Evolutionary conservation across 1,140 invertebrate species (phyloP), one percentile per base, ranked within the genome.

Genomic region (Rhyacophila brunnea): DNA sequence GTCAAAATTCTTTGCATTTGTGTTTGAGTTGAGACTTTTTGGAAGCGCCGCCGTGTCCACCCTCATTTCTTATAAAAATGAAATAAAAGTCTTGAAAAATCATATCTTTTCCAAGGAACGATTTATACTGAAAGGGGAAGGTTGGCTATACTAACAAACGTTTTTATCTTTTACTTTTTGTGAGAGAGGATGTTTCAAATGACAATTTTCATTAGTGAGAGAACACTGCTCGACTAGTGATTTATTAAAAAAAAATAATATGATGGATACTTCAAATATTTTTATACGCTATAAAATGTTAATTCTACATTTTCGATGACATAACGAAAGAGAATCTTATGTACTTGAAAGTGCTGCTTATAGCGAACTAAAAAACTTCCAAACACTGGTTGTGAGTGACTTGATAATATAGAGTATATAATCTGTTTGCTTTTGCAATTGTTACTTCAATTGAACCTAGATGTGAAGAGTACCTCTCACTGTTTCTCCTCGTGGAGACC

Each of bases 11-110:
- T 42, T 9, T n/a, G 51, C 4, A 32, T 1, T 45, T 2, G 4
- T 28, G 23, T 28, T 28, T 28, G 23, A 28, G 23, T 28, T 28
- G 3, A n/a, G 15, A 5, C 38, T 40, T 40, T 40, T n/a, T 40
- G 38, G 38, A 40, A 40, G 38, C 23, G 11, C 3, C 13, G 6
- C 11, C 4, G 13, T 14, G n/a, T 42, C 17, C 40, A 42, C 40
- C 40, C 40, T 17, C 17, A 42, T 42, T 17, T 42, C 23, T 28
- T 28, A 28, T 23, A 18, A 56, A 64, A 60, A 64, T 60, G 58
- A 64, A 64, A 60, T 58, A 60, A 64, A 60, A 64, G 58, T 60
- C 53, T 63, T 64, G 57, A 64, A 64, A 64, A 60, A 64, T 64
- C 62, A 64, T 64, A 64, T 64, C 62, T 64, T 52, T 28, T 61